Conservation (phyloP, 2,888 invertebrate species). For the Desoria tigrina region DNA sequence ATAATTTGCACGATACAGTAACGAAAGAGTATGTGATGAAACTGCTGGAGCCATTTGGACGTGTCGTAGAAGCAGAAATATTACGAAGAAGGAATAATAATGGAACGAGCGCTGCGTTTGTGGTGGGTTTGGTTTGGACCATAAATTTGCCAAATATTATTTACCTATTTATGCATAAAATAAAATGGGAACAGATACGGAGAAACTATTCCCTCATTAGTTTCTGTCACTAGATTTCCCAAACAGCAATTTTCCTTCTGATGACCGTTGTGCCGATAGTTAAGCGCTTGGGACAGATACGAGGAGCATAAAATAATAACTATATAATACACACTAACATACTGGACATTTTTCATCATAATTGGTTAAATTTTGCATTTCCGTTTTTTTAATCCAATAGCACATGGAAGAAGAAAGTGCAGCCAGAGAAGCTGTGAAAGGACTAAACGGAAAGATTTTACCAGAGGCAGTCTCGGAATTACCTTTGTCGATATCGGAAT, state of each 20-base stretch:
- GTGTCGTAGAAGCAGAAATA: constrained; percentile 47
- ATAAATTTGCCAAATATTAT: too few relatives aligned
- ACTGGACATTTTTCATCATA: neutral
- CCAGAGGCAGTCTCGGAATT: constrained; percentile 21
- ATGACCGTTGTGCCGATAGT: too few relatives aligned
- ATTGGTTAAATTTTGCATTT: neutral
- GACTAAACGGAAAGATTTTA: constrained; percentile 69
- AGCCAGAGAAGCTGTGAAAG: constrained; percentile 87
- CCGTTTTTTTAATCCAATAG: constrained; percentile 55
- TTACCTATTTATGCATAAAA: neutral
- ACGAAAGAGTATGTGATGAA: constrained; percentile 40
- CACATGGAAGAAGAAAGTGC: constrained; percentile 94
- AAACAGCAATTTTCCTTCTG: too few relatives aligned
- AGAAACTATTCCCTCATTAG: too few relatives aligned
- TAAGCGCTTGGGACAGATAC: too few relatives aligned
- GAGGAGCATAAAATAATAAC: too few relatives aligned
- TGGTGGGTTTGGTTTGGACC: constrained; percentile 39
- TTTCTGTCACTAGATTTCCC: too few relatives aligned
- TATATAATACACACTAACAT: too few relatives aligned
- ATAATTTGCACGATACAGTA: constrained; percentile 27
- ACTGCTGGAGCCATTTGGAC: constrained; percentile 44
- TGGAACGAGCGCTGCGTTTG: constrained; percentile 41
- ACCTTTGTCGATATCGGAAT: constrained; percentile 69
- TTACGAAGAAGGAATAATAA: constrained; percentile 25
- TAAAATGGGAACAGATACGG: neutral